A percentile compares a stretch with the other conserved stretches of the same genome.
phyloP scores from a whole-genome alignment of 2,797 vertebrate species.

The Chiroxiphia lanceolata region DNA sequence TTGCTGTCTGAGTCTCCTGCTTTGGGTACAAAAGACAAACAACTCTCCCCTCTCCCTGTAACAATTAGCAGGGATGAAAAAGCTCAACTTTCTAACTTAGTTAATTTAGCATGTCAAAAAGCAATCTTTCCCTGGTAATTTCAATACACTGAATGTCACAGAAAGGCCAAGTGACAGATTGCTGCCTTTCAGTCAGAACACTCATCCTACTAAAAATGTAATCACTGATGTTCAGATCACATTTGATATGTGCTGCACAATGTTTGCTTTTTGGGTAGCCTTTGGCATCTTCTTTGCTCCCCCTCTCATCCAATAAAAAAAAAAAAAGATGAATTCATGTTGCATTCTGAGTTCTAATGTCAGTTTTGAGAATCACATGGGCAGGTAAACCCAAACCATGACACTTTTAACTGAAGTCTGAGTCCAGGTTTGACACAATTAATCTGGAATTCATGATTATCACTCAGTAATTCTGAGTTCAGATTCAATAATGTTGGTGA shows the following conservation, averaged over 20 bases:
- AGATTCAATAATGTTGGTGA: fast-evolving
- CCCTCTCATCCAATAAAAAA: background rate
- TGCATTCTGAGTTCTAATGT: background rate
- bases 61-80: conserved; percentile 74
- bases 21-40: background rate
- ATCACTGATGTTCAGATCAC: conserved; percentile 62
- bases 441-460: background rate
- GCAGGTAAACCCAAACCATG: background rate
- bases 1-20: conserved; percentile 1
- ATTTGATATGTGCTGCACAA: conserved; percentile 35
- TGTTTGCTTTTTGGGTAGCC: conserved; percentile 61
- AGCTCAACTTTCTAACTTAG: conserved; percentile 72
- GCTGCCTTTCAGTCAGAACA: conserved; percentile 77
- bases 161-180: conserved; percentile 83
- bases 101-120: conserved; percentile 77
- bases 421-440: background rate
- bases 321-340: background rate
- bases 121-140: conserved; percentile 76
- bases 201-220: conserved; percentile 68
- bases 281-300: background rate
- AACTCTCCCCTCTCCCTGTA: background rate
- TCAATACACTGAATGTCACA: conserved; percentile 80
- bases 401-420: background rate
- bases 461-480: background rate
- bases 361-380: background rate